phyloP scores from a whole-genome alignment of 1,140 invertebrate genomes.

The Neodiprion lecontei region DNA sequence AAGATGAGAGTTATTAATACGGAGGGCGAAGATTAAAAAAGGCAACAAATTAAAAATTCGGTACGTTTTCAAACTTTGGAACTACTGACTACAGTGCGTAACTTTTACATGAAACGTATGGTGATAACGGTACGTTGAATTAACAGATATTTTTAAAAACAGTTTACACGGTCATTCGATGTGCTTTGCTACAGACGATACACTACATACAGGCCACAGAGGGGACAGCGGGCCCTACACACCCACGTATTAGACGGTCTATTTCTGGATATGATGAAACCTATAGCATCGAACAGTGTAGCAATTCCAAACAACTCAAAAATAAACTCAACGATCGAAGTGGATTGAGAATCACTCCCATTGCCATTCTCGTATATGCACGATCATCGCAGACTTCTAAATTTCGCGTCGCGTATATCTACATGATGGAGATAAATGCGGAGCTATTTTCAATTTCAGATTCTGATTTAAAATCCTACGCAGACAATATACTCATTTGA shows the following conservation, averaged over 20 bases:
- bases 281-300: conserved; percentile 19
- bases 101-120: not conserved
- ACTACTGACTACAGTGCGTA: not conserved
- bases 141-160: not conserved
- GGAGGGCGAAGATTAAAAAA: not conserved
- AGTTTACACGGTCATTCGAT: not conserved
- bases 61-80: not conserved
- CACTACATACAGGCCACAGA: conserved; percentile 4
- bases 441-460: not conserved
- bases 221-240: conserved; percentile 15
- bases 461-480: not conserved
- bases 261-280: conserved; percentile 42
- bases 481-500: not conserved
- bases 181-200: not conserved
- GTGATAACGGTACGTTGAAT: not conserved
- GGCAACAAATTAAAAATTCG: not conserved
- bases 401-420: not conserved
- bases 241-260: conserved; percentile 38
- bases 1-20: not conserved
- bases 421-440: not conserved
- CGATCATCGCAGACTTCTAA: not conserved
- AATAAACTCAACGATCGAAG: conserved; percentile 29
- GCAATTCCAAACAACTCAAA: conserved; percentile 25
- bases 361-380: not conserved
- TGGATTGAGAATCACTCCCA: conserved; percentile 1